Evolutionary conservation across 1,140 invertebrate genomes (phyloP).

Genomic region (Sycophaga agraensis): DNA sequence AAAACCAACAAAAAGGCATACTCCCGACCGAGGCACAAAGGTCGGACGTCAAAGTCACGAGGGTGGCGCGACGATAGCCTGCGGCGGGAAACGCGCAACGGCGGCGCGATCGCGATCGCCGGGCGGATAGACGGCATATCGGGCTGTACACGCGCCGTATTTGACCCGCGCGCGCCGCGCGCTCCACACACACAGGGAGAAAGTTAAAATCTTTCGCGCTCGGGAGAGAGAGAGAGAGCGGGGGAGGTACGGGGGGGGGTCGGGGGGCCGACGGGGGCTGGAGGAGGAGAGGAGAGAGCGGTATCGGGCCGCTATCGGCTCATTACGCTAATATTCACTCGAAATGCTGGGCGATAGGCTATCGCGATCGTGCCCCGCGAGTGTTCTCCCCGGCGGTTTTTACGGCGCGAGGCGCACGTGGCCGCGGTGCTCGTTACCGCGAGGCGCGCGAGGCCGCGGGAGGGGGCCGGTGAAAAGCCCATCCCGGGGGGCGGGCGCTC

Average conservation of each 20-base stretch:
- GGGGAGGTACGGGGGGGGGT: too few relatives aligned
- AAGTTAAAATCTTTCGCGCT: constrained; percentile 12
- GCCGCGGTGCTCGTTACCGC: constrained; percentile 4
- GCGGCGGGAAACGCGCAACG: not conserved
- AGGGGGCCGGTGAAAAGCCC: too few relatives aligned
- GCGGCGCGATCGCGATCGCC: not conserved
- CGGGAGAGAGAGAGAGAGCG: too few relatives aligned
- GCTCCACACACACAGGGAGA: not conserved
- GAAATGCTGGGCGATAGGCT: constrained; percentile 38
- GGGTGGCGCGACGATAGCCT: not conserved
- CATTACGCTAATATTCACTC: constrained; percentile 47
- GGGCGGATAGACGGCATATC: not conserved
- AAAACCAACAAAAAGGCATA: too few relatives aligned
- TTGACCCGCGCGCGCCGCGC: not conserved
- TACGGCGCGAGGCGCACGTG: not conserved
- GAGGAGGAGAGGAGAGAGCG: too few relatives aligned
- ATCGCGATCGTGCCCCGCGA: constrained; percentile 40
- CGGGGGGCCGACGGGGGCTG: too few relatives aligned
- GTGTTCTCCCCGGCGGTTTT: too few relatives aligned
- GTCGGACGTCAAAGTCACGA: constrained; percentile 2
- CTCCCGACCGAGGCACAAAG: not conserved
- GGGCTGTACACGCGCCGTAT: not conserved
- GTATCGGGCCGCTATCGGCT: constrained; percentile 39
- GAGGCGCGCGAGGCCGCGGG: not conserved
- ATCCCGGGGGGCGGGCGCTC: not conserved